Base-by-base conservation (phyloP, 2,888 invertebrate genomes). In the Automeris io region DNA sequence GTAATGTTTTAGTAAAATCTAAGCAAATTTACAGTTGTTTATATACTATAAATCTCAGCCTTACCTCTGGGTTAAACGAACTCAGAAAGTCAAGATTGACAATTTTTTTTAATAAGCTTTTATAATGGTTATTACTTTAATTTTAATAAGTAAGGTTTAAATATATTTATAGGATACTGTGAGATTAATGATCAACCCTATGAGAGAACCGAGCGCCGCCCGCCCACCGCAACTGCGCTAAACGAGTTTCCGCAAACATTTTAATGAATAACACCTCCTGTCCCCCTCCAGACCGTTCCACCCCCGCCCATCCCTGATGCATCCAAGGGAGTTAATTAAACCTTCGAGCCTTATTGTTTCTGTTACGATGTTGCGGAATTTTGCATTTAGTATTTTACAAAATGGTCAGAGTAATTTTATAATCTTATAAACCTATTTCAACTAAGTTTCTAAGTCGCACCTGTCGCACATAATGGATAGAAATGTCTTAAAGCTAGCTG, bases 211-310 rank as follows among this genome's bases (percentile, higher is more conserved):
- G 65, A 53, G 51, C 51, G 57, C 57, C 54, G 61, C 58, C 66
- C 71, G 73, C 74, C 79, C 72, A 70, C 82, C 81, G 73, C 82
- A 76, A 67, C 66, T 68, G 67, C 67, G 72, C 77, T 86, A 86
- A 86, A 83, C 80, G 85, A 83, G 85, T 85, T 85, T 82, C 83
- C 80, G 74, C 83, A 82, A 85, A 81, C 86, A 82, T 85, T 85
- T 82, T 83, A 86, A 85, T 86, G 83, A 86, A 85, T 82, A 85
- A 81, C 79, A 80, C 85, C 80, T 70, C 73, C 75, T 65, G 47
- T 47, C 47, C 50, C 36, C 35, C 33, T 43, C 44, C 49, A 41
- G 50, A 38, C 42, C 35, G 40, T 41, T 51, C 34, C 45, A 49
- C 46, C 49, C 46, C 48, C 49, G 37, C 48, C 33, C 51, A 35